Evolutionary conservation across 2,113 vertebrate species (phyloP).

Genomic region (Pterocles burchelli): DNA sequence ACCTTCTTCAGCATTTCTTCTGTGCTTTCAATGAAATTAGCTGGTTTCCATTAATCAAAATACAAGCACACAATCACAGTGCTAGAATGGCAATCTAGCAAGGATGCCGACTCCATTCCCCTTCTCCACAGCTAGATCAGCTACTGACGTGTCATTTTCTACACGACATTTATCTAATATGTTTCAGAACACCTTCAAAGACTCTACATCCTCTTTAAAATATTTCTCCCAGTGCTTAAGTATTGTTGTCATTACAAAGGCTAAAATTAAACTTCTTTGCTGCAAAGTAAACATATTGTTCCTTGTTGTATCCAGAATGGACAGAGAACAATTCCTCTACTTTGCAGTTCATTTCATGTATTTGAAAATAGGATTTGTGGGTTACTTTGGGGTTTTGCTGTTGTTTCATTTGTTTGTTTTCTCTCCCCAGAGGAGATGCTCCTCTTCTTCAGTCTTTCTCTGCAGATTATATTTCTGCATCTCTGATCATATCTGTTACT

Average conservation of each 20-base stretch:
- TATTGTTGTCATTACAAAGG: background rate
- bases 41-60: constrained; percentile 5
- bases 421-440: background rate
- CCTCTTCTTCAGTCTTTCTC: background rate
- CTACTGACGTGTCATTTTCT: background rate
- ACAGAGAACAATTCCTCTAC: background rate
- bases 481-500: background rate
- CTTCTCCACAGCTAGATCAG: background rate
- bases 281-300: background rate
- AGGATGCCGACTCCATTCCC: background rate
- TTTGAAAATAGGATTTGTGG: background rate
- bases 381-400: background rate
- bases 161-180: background rate
- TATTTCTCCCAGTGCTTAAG: background rate
- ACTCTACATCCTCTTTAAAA: background rate
- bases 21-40: background rate
- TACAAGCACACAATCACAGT: background rate
- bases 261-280: background rate
- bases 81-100: background rate
- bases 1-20: background rate
- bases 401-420: background rate
- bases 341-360: background rate
- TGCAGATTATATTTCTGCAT: background rate
- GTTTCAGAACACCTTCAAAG: background rate
- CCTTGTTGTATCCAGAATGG: background rate